Conservation (phyloP, 2,888 invertebrate species). For the Malacosoma neustria region DNA sequence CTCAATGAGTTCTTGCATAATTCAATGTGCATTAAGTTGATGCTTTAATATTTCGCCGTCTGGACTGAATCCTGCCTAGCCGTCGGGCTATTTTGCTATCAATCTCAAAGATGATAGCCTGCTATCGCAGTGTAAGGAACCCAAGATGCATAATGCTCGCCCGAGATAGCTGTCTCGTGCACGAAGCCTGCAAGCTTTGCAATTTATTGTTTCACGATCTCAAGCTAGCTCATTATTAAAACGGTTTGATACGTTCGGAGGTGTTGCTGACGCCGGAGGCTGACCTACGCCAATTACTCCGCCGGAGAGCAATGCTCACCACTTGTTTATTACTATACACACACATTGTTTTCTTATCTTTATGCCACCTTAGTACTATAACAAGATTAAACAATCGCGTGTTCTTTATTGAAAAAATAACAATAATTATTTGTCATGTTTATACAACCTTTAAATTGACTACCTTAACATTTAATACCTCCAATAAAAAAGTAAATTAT, state of each 20-base stretch:
- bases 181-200: conserved; percentile 74
- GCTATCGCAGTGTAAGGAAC: conserved; percentile 51
- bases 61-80: conserved; percentile 50
- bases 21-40: conserved; percentile 29
- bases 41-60: conserved; percentile 41
- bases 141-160: conserved; percentile 69
- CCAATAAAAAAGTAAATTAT: conserved; percentile 30
- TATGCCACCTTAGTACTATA: conserved; percentile 22
- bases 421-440: not conserved
- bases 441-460: conserved; percentile 3
- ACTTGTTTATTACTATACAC: conserved; percentile 6
- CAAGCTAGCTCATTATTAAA: conserved; percentile 71
- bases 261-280: conserved; percentile 69
- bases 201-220: conserved; percentile 76
- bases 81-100: conserved; percentile 69
- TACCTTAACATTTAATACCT: conserved; percentile 11
- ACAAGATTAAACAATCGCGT: conserved; percentile 3
- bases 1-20: conserved; percentile 50
- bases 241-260: conserved; percentile 72
- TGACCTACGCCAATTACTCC: conserved; percentile 62
- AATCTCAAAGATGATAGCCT: conserved; percentile 69
- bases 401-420: not conserved
- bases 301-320: conserved; percentile 14
- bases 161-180: conserved; percentile 70
- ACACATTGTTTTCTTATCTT: conserved; percentile 8